phyloP scores from a whole-genome alignment of 1,140 invertebrate species.

The Drepana arcuata region DNA sequence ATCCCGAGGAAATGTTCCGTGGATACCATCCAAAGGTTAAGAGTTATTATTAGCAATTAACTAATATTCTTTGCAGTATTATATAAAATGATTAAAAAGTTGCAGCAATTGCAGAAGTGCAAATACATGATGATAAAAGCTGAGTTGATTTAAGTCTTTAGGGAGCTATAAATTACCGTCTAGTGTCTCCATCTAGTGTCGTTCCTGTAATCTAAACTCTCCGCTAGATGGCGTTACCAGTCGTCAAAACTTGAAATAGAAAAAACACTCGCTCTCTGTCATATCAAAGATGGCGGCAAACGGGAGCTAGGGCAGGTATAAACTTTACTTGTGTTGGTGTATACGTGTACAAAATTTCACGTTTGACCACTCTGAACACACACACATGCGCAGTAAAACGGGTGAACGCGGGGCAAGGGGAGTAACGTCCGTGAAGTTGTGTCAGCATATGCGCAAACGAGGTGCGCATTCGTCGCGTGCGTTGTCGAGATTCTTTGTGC shows the following conservation, averaged over 20 bases:
- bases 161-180: no score
- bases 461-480: conserved; percentile 87
- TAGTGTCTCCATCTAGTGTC: conserved; percentile 17
- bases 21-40: no score
- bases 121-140: no score
- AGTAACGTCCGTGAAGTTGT: conserved; percentile 76
- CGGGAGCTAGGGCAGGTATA: conserved; percentile 59
- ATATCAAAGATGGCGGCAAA: conserved; percentile 62
- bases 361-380: conserved; percentile 64
- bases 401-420: conserved; percentile 62
- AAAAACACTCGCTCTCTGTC: conserved; percentile 33
- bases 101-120: no score
- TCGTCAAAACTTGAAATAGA: conserved; percentile 26
- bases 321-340: conserved; percentile 50
- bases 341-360: conserved; percentile 63
- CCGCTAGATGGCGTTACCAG: conserved; percentile 35
- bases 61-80: no score
- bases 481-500: conserved; percentile 95
- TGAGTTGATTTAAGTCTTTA: no score
- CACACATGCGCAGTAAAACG: conserved; percentile 46
- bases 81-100: no score
- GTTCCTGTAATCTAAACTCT: not conserved
- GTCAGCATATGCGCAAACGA: conserved; percentile 83
- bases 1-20: no score
- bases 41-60: no score